phyloP scores from a whole-genome alignment of 2,113 vertebrate genomes.

The Cygnus atratus region DNA sequence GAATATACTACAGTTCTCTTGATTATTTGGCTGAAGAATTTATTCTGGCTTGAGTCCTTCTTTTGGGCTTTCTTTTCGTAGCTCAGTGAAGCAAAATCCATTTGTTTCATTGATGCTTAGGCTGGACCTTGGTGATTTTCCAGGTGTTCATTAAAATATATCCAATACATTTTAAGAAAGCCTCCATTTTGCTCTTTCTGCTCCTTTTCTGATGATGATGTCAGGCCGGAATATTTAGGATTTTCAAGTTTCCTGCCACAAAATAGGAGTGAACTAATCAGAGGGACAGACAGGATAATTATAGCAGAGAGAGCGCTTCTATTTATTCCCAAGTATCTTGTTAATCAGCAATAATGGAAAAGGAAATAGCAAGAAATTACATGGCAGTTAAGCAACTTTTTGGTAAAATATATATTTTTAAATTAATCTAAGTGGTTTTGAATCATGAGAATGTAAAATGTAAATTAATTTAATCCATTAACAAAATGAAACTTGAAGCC shows the following conservation, averaged over 20 bases:
- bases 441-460: background rate
- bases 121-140: background rate
- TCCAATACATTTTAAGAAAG: background rate
- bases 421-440: constrained; percentile 28
- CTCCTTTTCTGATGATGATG: background rate
- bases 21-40: background rate
- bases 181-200: background rate
- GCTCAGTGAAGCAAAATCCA: background rate
- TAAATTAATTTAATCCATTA: background rate
- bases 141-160: background rate
- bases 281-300: constrained; percentile 26
- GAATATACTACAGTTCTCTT: background rate
- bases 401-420: constrained; percentile 42
- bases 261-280: background rate
- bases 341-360: constrained; percentile 49
- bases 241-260: background rate
- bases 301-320: background rate
- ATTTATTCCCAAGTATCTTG: constrained; percentile 21
- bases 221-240: background rate
- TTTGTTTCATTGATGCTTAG: background rate
- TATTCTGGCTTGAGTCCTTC: background rate
- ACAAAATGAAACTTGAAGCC: background rate
- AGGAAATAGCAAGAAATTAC: constrained; percentile 52
- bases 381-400: background rate
- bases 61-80: background rate